Base-by-base conservation (phyloP, 2,888 invertebrate genomes). In the Chymomyza amoena region DNA sequence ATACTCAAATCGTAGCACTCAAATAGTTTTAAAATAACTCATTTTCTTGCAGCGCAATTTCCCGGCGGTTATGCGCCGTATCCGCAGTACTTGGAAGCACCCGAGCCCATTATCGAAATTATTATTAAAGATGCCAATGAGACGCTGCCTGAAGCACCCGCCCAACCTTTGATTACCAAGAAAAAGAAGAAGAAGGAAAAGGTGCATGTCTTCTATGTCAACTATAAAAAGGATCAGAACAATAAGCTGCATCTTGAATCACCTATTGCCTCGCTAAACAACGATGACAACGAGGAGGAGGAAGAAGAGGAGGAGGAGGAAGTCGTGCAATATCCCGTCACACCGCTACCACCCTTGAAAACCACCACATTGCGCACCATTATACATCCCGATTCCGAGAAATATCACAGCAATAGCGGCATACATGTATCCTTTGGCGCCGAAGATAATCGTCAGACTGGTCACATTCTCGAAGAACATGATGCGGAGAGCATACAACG, bases 51-150 rank as follows among this genome's bases (percentile, higher is more conserved):
- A 90, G 90, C 86, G 63, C 90, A 90, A 74, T 90, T 80, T 69
- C 87, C 90, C 0, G 70, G 70, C 52, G 78, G 74, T 61, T 90
- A 68, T 72, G 72, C 75, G 0, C 91, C 82, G 0, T 92, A 77
- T 85, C 93, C 91, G 2, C 93, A 94, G 63, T 95, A 94, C 83
- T 93, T 95, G 76, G 95, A 95, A 89, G 95, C 96, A 64, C 97
- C 97, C 0, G 97, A 97, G 89, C 97, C 97, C 6, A 97, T 97
- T 20, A 97, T 97, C 81, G 97, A 97, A 92, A 97, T 97, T 78
- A 97, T 97, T 73, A 97, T 97, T 64, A 97, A 96, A 88, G 97
- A 97, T 90, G 96, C 97, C 0, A 97, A 97, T 89, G 96, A 96
- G 85, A 94, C 96, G 0, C 89, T 96, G 2, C 95, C 96, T 2